phyloP scores from a whole-genome alignment of 2,888 invertebrate genomes.

The Lordiphosa andalusiaca region DNA sequence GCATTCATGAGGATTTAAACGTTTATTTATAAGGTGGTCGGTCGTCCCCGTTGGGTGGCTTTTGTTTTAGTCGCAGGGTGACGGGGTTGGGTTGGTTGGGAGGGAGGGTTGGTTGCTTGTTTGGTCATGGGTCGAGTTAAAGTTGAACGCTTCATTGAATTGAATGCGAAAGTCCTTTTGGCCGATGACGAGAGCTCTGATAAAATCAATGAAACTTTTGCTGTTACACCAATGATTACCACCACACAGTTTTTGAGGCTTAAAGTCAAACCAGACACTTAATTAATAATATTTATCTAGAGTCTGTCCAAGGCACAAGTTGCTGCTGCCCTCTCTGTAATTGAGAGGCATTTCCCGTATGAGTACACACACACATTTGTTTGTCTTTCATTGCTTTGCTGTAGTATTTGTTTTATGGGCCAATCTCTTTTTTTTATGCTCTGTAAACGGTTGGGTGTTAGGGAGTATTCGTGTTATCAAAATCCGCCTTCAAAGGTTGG shows the following conservation, averaged over 20 bases:
- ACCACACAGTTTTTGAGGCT: slow-evolving; percentile 29
- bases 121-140: slow-evolving; percentile 39
- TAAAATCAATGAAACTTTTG: slow-evolving; percentile 39
- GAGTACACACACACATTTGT: slow-evolving; percentile 44
- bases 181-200: slow-evolving; percentile 24
- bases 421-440: slow-evolving; percentile 1
- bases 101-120: slow-evolving; percentile 29
- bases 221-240: slow-evolving; percentile 38
- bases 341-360: slow-evolving; percentile 21
- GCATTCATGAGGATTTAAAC: slow-evolving; percentile 76
- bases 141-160: slow-evolving; percentile 67
- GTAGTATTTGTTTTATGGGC: slow-evolving; percentile 49
- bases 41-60: slow-evolving; percentile 1
- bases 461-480: not conserved
- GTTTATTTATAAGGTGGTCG: slow-evolving; percentile 68
- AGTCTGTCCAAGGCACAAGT: slow-evolving; percentile 4
- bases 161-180: slow-evolving; percentile 39
- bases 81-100: not conserved
- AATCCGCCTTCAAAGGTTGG: no score
- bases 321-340: slow-evolving; percentile 30
- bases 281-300: slow-evolving; percentile 50
- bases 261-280: slow-evolving; percentile 35
- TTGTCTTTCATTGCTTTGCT: slow-evolving; percentile 62
- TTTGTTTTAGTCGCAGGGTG: slow-evolving; percentile 13
- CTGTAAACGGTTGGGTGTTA: slow-evolving; percentile 6